Evolutionary conservation across 2,113 vertebrate genomes (phyloP), one percentile per base, ranked within the genome.

Genomic region (Alosa alosa): DNA sequence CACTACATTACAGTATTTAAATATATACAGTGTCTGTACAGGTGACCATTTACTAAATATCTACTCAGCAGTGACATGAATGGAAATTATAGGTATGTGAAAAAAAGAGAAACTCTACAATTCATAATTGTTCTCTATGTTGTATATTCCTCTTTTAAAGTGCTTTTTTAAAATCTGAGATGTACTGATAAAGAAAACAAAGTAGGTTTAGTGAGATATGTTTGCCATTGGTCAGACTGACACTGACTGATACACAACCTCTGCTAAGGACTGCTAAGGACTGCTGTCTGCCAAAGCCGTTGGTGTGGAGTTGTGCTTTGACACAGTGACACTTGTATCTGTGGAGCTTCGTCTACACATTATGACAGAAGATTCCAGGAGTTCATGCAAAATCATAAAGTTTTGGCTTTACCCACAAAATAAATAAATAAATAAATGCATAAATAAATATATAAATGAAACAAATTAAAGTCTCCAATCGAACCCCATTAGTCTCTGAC

Each of bases 1-100:
- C 95, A 97, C 95, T 96, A 97, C 95, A 95, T 92, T 90, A 95
- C 82, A 92, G 93, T 92, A 89, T 89, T 97, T 94, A 96, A 96
- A 94, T 99, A 99, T 99, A 96, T 99, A 99, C 97, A 99, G 89
- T 91, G 93, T 96, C 95, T 95, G 96, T 95, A 95, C 95, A 95
- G 85, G 83, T 90, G 85, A 94, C 86, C 84, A 84, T 84, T 90
- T 84, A 89, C 84, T 89, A 84, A 75, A 88, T 72, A 50, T 81
- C 90, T 89, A 87, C 90, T 90, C 88, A 90, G 89, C 86, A 87
- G 81, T 89, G 91, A 91, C 91, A 84, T 87, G 86, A 88, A 44
- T 41, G 31, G 13, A 81, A 81, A 86, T n/a, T 25, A 13, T 9
- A 82, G 44, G 81, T 41, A 36, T 78, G 31, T 78, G 64, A 10